A percentile compares a stretch with the other conserved stretches of the same genome.
Conservation (phyloP, 2,888 invertebrate genomes). For the Frankliniella fusca region DNA sequence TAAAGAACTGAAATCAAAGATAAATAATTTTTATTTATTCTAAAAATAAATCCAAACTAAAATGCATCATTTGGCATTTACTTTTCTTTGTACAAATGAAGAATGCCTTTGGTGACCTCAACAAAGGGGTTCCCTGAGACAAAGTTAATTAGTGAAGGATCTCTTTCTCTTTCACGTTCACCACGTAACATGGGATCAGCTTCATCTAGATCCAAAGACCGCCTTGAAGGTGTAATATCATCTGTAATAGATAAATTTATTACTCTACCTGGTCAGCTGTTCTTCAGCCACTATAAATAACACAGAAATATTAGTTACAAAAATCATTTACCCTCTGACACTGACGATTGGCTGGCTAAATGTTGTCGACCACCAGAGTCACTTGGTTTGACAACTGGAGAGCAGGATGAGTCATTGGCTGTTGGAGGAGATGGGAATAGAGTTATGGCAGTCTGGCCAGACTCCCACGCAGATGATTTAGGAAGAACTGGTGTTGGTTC, state of each 20-base stretch:
- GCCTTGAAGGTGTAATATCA: conserved; percentile 9
- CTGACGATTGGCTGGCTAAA: neutral
- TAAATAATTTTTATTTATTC: conserved; percentile 35
- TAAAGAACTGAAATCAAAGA: conserved; percentile 58
- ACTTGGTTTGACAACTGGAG: neutral
- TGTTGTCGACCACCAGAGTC: neutral
- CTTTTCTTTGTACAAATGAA: conserved; percentile 98
- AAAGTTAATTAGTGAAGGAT: conserved; percentile 38
- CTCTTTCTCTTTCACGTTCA: conserved; percentile 25
- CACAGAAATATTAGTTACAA: neutral
- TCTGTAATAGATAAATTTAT: neutral
- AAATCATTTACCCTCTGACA: neutral
- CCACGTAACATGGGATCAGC: neutral
- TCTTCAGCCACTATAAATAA: neutral
- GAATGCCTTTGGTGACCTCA: conserved; percentile 92
- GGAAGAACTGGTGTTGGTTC: conserved; percentile 45
- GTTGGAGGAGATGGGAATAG: neutral
- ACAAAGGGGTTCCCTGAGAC: conserved; percentile 94
- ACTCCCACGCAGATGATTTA: neutral
- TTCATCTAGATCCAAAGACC: neutral
- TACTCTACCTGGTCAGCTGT: neutral
- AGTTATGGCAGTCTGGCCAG: neutral
- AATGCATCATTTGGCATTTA: conserved; percentile 49
- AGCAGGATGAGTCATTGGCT: neutral
- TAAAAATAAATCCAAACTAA: conserved; percentile 1